Conservation (phyloP, 1,140 invertebrate genomes). For the Harlomillsia oculata region DNA sequence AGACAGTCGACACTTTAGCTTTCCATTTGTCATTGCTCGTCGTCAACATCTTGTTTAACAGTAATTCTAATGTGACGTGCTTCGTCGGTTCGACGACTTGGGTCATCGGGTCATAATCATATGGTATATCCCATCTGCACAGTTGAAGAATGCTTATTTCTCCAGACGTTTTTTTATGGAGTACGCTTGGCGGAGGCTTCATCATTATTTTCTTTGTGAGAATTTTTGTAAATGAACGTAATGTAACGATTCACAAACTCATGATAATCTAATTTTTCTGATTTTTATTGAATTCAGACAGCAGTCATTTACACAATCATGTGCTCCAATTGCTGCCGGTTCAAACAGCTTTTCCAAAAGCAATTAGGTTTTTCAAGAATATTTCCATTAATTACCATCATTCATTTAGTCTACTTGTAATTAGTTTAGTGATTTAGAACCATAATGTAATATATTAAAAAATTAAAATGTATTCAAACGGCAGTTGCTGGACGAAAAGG, state of each 20-base stretch:
- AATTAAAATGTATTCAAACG: neutral
- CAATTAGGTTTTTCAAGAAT: too few species aligned
- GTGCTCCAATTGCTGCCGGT: neutral
- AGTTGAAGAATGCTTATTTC: neutral
- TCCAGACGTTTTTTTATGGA: neutral
- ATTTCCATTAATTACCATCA: too few species aligned
- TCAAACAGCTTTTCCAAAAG: too few species aligned
- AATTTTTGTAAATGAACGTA: too few species aligned
- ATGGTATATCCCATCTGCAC: neutral
- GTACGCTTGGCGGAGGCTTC: neutral
- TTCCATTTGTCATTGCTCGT: too few species aligned
- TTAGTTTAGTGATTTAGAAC: too few species aligned
- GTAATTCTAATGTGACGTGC: too few species aligned
- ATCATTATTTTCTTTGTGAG: neutral
- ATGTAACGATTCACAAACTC: neutral
- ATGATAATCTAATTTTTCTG: neutral
- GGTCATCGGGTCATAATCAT: neutral
- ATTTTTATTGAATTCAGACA: neutral
- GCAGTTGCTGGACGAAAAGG: neutral
- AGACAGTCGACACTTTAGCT: too few species aligned
- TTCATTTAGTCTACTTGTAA: too few species aligned
- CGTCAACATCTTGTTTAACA: too few species aligned
- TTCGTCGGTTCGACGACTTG: too few species aligned
- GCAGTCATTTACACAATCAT: neutral
- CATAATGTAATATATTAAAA: neutral